Percentiles rank a stretch among this genome's conserved stretches.
Evolutionary conservation across 2,888 invertebrate species (phyloP).

Genomic region (Cyaniris semiargus): DNA sequence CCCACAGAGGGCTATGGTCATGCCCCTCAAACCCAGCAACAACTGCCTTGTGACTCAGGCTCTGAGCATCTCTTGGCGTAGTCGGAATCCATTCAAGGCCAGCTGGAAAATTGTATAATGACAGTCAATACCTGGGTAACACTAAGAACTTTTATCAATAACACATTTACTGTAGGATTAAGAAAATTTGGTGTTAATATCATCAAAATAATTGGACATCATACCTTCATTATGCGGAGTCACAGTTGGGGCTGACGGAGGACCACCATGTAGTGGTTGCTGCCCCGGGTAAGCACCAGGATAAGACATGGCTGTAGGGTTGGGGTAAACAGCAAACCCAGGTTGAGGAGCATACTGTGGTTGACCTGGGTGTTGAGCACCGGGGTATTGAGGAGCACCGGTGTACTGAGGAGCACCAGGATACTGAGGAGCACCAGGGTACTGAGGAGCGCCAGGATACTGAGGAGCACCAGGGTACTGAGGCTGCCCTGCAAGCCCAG

Average conservation of each 20-base stretch:
- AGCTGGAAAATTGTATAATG: slow-evolving; percentile 48
- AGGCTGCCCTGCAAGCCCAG: slow-evolving; percentile 48
- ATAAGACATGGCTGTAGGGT: slow-evolving; percentile 59
- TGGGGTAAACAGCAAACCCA: slow-evolving; percentile 48
- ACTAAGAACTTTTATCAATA: neutral
- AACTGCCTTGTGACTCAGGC: slow-evolving; percentile 59
- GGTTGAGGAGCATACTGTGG: slow-evolving; percentile 47
- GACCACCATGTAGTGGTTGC: slow-evolving; percentile 43
- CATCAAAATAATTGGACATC: slow-evolving; percentile 42
- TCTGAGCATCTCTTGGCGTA: slow-evolving; percentile 50
- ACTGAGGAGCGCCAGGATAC: slow-evolving; percentile 47
- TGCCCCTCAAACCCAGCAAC: slow-evolving; percentile 70
- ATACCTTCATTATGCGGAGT: slow-evolving; percentile 33
- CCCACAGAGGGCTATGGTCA: slow-evolving; percentile 71
- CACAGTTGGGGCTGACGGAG: slow-evolving; percentile 40
- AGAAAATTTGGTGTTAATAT: neutral
- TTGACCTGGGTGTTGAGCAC: slow-evolving; percentile 41
- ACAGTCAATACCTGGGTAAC: slow-evolving; percentile 38
- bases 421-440: slow-evolving; percentile 25
- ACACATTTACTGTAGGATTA: neutral
- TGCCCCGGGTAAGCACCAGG: slow-evolving; percentile 48
- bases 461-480: slow-evolving; percentile 43
- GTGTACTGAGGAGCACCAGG: slow-evolving; percentile 43
- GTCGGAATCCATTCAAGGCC: slow-evolving; percentile 64
- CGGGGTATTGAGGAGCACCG: slow-evolving; percentile 43